A percentile compares a stretch with the other conserved stretches of the same genome.
phyloP scores from a whole-genome alignment of 2,888 invertebrate species.

The Drosophila anceps region DNA sequence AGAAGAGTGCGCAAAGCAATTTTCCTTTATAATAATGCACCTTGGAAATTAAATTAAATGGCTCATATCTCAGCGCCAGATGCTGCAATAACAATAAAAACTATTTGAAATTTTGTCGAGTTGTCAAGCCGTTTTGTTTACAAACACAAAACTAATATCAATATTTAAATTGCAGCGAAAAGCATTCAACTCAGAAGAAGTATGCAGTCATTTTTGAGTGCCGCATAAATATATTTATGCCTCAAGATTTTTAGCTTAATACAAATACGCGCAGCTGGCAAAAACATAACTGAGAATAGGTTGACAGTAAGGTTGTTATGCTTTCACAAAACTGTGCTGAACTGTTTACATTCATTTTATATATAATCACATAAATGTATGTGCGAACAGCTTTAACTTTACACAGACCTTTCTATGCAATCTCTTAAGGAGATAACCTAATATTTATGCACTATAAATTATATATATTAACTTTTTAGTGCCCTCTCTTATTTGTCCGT shows the following conservation, averaged over 20 bases:
- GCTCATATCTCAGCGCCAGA: slow-evolving; percentile 21
- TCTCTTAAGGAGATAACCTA: background rate
- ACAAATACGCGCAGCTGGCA: background rate
- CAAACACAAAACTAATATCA: slow-evolving; percentile 8
- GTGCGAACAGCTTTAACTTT: background rate
- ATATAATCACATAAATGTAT: background rate
- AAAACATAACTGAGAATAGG: background rate
- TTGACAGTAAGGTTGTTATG: background rate
- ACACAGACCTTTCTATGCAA: background rate
- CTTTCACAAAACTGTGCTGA: background rate
- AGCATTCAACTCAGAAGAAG: background rate
- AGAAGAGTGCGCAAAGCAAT: slow-evolving; percentile 19
- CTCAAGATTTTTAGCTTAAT: background rate
- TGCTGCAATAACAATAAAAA: slow-evolving; percentile 16
- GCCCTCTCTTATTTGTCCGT: too few relatives aligned
- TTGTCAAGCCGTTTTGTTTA: background rate
- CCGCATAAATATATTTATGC: slow-evolving; percentile 19
- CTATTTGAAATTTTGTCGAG: slow-evolving; percentile 1
- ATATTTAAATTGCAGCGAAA: background rate
- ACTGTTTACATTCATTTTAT: too few relatives aligned
- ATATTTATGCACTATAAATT: background rate
- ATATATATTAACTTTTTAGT: background rate
- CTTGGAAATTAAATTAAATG: slow-evolving; percentile 56
- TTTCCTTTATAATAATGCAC: slow-evolving; percentile 45
- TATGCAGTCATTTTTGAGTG: background rate